Evolutionary conservation across 2,113 vertebrate species (phyloP).

Genomic region (Xiphias gladius): DNA sequence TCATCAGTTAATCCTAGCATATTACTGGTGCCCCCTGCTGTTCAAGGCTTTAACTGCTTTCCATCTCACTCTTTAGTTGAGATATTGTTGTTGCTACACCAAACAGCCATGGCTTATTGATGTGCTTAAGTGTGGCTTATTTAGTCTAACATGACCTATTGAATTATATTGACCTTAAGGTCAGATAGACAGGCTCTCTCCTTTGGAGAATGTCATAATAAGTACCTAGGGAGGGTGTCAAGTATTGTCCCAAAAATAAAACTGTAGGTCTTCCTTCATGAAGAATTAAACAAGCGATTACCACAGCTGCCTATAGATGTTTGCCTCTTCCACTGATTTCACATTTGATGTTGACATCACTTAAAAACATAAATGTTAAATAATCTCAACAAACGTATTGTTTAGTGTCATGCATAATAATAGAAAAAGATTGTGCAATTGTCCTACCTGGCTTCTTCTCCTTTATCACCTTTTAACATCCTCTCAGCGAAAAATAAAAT

Average conservation of each 20-base stretch:
- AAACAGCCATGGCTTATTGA: conserved; percentile 27
- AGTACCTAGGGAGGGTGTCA: accelerated
- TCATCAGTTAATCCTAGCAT: conserved; percentile 40
- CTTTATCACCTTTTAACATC: conserved; percentile 41
- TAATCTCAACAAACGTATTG: background rate
- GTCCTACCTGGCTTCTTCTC: conserved; percentile 5
- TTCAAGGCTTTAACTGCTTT: conserved; percentile 48
- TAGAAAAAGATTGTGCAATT: background rate
- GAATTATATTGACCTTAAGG: conserved; percentile 1
- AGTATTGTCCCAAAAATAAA: background rate
- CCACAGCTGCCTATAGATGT: background rate
- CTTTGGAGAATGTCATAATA: conserved; percentile 3
- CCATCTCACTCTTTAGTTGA: background rate
- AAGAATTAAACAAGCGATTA: background rate
- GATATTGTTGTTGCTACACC: background rate
- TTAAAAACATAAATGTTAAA: conserved; percentile 1
- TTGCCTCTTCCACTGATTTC: conserved; percentile 12
- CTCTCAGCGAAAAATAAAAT: conserved; percentile 69
- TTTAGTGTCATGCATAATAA: background rate
- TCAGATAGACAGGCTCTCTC: conserved; percentile 3
- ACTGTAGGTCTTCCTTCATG: background rate
- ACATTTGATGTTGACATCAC: conserved; percentile 13
- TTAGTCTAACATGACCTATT: conserved; percentile 27
- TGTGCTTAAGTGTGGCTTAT: conserved; percentile 25
- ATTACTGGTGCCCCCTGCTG: conserved; percentile 83